Evolutionary conservation across 2,888 invertebrate genomes (phyloP).

Genomic region (Germaria angustata): DNA sequence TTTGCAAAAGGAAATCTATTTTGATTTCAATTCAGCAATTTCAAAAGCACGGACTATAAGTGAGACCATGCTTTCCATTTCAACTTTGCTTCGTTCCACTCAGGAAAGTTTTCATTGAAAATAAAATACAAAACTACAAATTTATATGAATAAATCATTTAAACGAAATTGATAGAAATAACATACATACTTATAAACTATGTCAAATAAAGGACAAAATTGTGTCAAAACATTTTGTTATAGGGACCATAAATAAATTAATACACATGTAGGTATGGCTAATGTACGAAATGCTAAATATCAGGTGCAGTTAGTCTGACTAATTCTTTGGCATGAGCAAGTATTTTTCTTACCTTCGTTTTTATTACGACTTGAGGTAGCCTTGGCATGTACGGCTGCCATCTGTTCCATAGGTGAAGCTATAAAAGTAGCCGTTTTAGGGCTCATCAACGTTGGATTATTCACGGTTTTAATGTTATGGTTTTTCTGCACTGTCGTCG

Average conservation of each 20-base stretch:
- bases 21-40: too few relatives aligned
- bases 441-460: conserved; percentile 11
- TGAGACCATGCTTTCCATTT: too few relatives aligned
- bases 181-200: too few relatives aligned
- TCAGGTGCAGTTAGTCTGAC: neutral
- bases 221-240: too few relatives aligned
- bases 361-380: conserved; percentile 71
- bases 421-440: conserved; percentile 45
- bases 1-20: too few relatives aligned
- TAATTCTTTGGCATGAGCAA: neutral
- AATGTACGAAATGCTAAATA: neutral
- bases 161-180: too few relatives aligned
- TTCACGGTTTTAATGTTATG: conserved; percentile 13
- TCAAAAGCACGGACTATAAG: too few relatives aligned
- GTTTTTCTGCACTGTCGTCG: conserved; percentile 35
- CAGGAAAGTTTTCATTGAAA: too few relatives aligned
- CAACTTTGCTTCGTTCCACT: too few relatives aligned
- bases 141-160: too few relatives aligned
- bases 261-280: neutral
- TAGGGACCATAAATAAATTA: neutral
- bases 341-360: conserved; percentile 71
- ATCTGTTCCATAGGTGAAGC: conserved; percentile 60
- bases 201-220: too few relatives aligned
- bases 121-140: too few relatives aligned
- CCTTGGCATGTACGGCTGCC: conserved; percentile 65